A percentile compares a stretch with the other conserved stretches of the same genome.
Evolutionary conservation across 2,888 invertebrate species (phyloP).

Genomic region (Toxonevra muliebris): DNA sequence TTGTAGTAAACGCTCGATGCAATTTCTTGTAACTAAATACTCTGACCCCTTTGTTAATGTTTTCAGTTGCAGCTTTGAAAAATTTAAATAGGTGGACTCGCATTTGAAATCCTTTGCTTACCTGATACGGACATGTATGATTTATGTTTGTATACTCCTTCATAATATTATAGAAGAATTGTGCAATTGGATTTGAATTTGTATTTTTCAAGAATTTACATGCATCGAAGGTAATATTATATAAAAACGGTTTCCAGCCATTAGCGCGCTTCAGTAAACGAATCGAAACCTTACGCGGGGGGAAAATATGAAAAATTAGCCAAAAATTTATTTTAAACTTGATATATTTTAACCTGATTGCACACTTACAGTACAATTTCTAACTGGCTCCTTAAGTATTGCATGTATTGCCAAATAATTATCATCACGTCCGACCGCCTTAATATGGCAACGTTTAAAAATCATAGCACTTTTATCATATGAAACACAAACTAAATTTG

Average conservation of each 20-base stretch:
- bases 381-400: not conserved
- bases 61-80: not conserved
- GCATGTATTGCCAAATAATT: conserved; percentile 15
- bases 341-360: not conserved
- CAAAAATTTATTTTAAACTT: not conserved
- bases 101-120: conserved; percentile 15
- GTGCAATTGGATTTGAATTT: conserved; percentile 2
- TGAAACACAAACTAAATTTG: conserved; percentile 13
- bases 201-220: conserved; percentile 19
- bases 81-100: not conserved
- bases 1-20: not conserved
- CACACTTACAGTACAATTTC: not conserved
- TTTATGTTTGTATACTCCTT: conserved; percentile 22
- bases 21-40: not conserved
- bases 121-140: conserved; percentile 29
- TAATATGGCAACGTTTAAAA: conserved; percentile 7
- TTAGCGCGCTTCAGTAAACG: conserved; percentile 37
- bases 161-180: conserved; percentile 25
- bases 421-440: conserved; percentile 16
- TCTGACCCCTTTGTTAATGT: not conserved
- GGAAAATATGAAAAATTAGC: not conserved
- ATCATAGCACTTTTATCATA: conserved; percentile 3
- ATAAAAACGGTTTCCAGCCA: conserved; percentile 31
- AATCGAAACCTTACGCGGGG: conserved; percentile 2
- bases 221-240: conserved; percentile 19